Evolutionary conservation across 92 coral and sea anemone genomes (phyloP).

Genomic region (Phenganax subtilis): DNA sequence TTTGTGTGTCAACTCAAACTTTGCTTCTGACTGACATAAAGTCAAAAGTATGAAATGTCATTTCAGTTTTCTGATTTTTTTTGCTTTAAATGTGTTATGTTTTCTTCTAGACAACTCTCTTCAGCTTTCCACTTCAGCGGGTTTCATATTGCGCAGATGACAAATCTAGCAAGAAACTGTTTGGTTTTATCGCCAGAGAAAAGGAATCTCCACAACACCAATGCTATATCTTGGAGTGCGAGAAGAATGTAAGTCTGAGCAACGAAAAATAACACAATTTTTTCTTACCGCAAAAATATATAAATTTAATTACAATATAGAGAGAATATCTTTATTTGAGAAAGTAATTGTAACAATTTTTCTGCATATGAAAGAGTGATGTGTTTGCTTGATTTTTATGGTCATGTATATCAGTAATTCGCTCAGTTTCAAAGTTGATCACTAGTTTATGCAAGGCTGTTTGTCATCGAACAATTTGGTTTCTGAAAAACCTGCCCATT

Average conservation of each 20-base stretch:
- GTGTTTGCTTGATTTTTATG: too few species aligned
- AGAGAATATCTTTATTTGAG: too few species aligned
- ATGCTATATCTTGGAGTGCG: slow-evolving; percentile 86
- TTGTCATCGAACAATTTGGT: too few species aligned
- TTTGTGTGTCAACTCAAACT: slow-evolving; percentile 65
- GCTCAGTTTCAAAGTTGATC: too few species aligned
- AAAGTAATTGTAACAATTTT: too few species aligned
- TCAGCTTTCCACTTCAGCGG: slow-evolving; percentile 80
- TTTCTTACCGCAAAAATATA: neutral
- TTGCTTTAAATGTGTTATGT: neutral
- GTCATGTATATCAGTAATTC: too few species aligned
- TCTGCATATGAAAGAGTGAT: too few species aligned
- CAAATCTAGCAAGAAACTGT: slow-evolving; percentile 75
- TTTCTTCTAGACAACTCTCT: slow-evolving; percentile 59
- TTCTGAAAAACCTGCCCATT: too few species aligned
- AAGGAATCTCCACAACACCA: slow-evolving; percentile 68
- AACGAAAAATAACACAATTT: neutral
- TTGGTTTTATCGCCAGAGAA: slow-evolving; percentile 94
- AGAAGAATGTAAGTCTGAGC: slow-evolving; percentile 63
- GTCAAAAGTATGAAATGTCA: slow-evolving; percentile 60
- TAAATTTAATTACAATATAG: neutral
- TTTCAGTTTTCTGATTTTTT: neutral
- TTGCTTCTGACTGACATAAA: slow-evolving; percentile 74
- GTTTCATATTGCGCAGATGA: slow-evolving; percentile 99
- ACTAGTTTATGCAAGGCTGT: too few species aligned